Evolutionary conservation across 2,113 vertebrate species (phyloP).

Genomic region (Hypomesus transpacificus): DNA sequence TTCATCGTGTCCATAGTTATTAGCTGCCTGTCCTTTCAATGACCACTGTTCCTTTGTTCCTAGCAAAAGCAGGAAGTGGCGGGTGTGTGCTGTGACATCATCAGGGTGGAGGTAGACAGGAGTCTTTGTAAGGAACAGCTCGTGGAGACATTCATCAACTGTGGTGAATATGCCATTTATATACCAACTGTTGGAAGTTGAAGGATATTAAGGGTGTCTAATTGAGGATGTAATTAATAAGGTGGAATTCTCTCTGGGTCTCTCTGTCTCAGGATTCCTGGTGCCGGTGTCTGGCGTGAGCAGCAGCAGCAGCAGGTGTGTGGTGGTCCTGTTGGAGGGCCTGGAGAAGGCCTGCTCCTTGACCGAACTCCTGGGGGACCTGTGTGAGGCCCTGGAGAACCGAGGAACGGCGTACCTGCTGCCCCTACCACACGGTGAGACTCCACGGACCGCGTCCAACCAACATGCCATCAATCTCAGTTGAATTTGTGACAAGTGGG

Average conservation of each 20-base stretch:
- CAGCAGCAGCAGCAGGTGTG: constrained; percentile 69
- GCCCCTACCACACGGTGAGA: constrained; percentile 58
- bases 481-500: no score
- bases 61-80: constrained; percentile 84
- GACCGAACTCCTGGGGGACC: constrained; percentile 84
- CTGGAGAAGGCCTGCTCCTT: constrained; percentile 83
- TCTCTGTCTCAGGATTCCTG: constrained; percentile 76
- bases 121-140: constrained; percentile 88
- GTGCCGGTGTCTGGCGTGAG: constrained; percentile 69
- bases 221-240: neutral
- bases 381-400: constrained; percentile 86
- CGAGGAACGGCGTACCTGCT: constrained; percentile 71
- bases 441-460: neutral
- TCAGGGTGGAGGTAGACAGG: constrained; percentile 82
- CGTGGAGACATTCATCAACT: constrained; percentile 84
- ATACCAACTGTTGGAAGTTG: no score
- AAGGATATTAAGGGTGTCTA: neutral
- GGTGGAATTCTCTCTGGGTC: neutral
- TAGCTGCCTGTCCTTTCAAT: neutral
- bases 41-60: neutral
- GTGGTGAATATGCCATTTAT: constrained; percentile 68
- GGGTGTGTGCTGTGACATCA: constrained; percentile 82
- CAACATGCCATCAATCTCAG: no score
- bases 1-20: constrained; percentile 44
- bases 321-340: constrained; percentile 83